phyloP scores from a whole-genome alignment of 1,140 invertebrate genomes.

The Ips typographus region DNA sequence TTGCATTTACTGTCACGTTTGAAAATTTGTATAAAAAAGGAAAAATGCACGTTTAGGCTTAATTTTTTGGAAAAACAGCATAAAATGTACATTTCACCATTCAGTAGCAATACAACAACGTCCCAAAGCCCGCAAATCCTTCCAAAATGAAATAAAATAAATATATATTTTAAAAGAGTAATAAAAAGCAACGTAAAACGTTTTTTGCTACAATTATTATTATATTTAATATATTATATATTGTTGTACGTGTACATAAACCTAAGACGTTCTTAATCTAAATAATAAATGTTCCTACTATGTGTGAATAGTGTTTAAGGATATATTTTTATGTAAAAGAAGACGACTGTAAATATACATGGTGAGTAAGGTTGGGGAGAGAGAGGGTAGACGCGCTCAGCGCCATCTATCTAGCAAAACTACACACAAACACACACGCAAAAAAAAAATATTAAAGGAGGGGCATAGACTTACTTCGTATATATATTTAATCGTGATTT shows the following conservation, averaged over 20 bases:
- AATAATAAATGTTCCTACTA: constrained; percentile 46
- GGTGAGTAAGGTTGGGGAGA: constrained; percentile 1
- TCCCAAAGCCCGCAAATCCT: constrained; percentile 40
- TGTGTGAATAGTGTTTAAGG: constrained; percentile 42
- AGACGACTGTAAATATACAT: constrained; percentile 35
- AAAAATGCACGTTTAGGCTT: too few species aligned
- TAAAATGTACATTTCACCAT: constrained; percentile 36
- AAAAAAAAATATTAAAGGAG: constrained; percentile 42
- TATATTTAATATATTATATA: constrained; percentile 35
- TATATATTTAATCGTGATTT: constrained; percentile 34
- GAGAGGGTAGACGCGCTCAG: neutral
- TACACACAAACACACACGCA: constrained; percentile 21
- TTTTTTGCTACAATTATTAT: constrained; percentile 38
- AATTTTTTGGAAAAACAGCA: neutral
- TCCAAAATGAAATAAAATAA: constrained; percentile 36
- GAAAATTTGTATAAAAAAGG: neutral
- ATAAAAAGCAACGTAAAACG: neutral
- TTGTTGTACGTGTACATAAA: neutral
- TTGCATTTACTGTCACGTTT: constrained; percentile 13
- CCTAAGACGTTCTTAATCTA: constrained; percentile 23
- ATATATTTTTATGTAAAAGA: constrained; percentile 38
- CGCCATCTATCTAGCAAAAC: constrained; percentile 19
- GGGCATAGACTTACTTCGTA: constrained; percentile 49
- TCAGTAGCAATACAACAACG: constrained; percentile 32
- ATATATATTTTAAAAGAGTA: constrained; percentile 29